These are phyloP conservation scores for Chydorus sphaericus DNA, from an alignment of 2,888 invertebrate genomes.

Conservation along the genomic window DNA sequence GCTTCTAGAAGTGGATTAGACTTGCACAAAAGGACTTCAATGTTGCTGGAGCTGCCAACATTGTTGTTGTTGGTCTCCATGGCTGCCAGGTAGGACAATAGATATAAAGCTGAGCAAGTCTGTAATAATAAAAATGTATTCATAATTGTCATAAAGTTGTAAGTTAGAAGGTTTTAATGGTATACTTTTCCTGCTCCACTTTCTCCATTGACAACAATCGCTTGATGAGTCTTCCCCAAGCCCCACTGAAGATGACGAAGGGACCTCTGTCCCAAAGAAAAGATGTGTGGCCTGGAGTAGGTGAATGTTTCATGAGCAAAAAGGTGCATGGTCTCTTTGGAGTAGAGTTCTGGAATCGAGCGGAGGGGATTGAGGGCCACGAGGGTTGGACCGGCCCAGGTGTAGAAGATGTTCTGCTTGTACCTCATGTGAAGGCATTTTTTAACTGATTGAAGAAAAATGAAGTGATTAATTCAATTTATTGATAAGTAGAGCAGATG, in stretches of 20 bases:
- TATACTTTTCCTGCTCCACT: slow-evolving; percentile 32
- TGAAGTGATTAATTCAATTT: too few relatives aligned
- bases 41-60: slow-evolving; percentile 18
- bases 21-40: slow-evolving; percentile 24
- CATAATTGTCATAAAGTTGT: too few relatives aligned
- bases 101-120: slow-evolving; percentile 30
- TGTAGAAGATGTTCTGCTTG: slow-evolving; percentile 27
- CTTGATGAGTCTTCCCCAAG: slow-evolving; percentile 28
- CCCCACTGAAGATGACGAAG: slow-evolving; percentile 24
- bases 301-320: slow-evolving; percentile 14
- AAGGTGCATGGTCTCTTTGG: slow-evolving; percentile 16
- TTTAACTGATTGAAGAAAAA: slow-evolving; percentile 24
- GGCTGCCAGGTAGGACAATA: slow-evolving; percentile 28
- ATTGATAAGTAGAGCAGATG: too few relatives aligned
- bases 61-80: slow-evolving; percentile 5
- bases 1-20: slow-evolving; percentile 26
- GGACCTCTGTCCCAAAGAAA: slow-evolving; percentile 25
- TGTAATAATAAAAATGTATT: slow-evolving; percentile 12
- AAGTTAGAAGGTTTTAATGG: background rate
- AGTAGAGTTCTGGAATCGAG: slow-evolving; percentile 22
- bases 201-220: slow-evolving; percentile 32
- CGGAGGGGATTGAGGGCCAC: slow-evolving; percentile 29
- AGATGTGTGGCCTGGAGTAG: slow-evolving; percentile 25
- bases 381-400: slow-evolving; percentile 32
- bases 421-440: slow-evolving; percentile 27